phyloP scores from a whole-genome alignment of 2,113 vertebrate species.

The Thamnaconus septentrionalis region DNA sequence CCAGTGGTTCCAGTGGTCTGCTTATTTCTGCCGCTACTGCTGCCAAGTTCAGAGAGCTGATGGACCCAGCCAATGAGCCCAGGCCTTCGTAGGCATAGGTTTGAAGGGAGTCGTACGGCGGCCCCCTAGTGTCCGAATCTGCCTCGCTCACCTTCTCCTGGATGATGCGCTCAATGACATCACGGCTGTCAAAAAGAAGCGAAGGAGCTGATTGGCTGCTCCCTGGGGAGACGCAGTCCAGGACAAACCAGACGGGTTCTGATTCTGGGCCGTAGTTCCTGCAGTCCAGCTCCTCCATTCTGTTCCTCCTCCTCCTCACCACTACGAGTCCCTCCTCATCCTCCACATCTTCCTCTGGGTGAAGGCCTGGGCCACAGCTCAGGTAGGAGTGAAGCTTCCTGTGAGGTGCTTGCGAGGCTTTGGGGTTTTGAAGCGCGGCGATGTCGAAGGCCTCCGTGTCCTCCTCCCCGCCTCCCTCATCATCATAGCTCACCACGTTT shows the following conservation, averaged over 20 bases:
- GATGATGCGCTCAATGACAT: slow-evolving; percentile 88
- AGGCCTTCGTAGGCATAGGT: slow-evolving; percentile 92
- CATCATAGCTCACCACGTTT: slow-evolving; percentile 84
- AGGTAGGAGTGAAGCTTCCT: slow-evolving; percentile 67
- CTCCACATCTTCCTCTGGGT: slow-evolving; percentile 4
- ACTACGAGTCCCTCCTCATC: slow-evolving; percentile 52
- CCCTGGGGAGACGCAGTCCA: slow-evolving; percentile 27
- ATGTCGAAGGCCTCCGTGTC: no score
- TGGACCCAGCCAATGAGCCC: slow-evolving; percentile 85
- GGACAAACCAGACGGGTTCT: slow-evolving; percentile 39
- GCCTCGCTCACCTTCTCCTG: slow-evolving; percentile 85
- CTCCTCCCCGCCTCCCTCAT: slow-evolving; percentile 34
- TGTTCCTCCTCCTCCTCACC: slow-evolving; percentile 43
- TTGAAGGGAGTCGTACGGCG: slow-evolving; percentile 92
- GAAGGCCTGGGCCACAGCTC: not conserved
- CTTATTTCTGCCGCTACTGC: slow-evolving; percentile 84
- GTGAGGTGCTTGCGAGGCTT: slow-evolving; percentile 76
- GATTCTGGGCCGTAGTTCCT: slow-evolving; percentile 32
- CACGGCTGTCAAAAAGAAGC: slow-evolving; percentile 75
- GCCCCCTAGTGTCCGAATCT: slow-evolving; percentile 83
- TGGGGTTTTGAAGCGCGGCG: slow-evolving; percentile 79
- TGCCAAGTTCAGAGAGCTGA: slow-evolving; percentile 88
- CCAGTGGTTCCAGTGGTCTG: not conserved
- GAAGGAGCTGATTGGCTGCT: slow-evolving; percentile 46
- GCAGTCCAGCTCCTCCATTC: slow-evolving; percentile 2